Percentiles rank a stretch among this genome's conserved stretches.
phyloP scores from a whole-genome alignment of 23 tunicate genomes.

The Styela plicata region DNA sequence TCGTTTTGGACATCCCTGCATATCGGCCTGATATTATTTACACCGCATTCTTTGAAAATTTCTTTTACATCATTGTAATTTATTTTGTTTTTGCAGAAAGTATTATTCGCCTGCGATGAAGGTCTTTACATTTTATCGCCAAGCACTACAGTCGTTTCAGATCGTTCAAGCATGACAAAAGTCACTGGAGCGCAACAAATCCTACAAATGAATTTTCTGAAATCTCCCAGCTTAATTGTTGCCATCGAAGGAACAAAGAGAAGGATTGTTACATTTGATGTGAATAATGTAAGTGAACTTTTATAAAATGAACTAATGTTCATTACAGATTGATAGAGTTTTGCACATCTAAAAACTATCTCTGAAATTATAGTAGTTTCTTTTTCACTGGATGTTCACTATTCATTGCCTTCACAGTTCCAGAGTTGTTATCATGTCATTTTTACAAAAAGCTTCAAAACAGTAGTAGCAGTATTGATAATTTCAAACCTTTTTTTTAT shows the following conservation, averaged over 20 bases:
- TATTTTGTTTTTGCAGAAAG: slow-evolving; percentile 40
- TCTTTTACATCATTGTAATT: background rate
- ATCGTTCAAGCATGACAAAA: slow-evolving; percentile 46
- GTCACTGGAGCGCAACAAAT: slow-evolving; percentile 47
- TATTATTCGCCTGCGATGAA: slow-evolving; percentile 67
- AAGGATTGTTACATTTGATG: slow-evolving; percentile 46
- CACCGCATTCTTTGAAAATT: background rate
- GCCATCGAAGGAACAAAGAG: slow-evolving; percentile 69
- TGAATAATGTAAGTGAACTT: slow-evolving; percentile 34
- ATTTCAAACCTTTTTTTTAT: no score
- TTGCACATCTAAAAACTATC: no score
- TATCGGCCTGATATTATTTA: no score
- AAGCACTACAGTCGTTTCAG: slow-evolving; percentile 38
- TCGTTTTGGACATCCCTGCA: no score
- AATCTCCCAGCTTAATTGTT: slow-evolving; percentile 30
- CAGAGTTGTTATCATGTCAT: no score
- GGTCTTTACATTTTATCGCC: slow-evolving; percentile 65
- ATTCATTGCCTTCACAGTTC: no score
- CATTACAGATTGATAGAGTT: no score
- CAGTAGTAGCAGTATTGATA: no score
- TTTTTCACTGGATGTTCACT: no score
- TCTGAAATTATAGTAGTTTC: no score
- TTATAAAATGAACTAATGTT: no score
- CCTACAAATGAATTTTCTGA: slow-evolving; percentile 46
- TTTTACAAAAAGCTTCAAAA: no score